phyloP scores from a whole-genome alignment of 2,113 vertebrate genomes.

The Xerus inauris region DNA sequence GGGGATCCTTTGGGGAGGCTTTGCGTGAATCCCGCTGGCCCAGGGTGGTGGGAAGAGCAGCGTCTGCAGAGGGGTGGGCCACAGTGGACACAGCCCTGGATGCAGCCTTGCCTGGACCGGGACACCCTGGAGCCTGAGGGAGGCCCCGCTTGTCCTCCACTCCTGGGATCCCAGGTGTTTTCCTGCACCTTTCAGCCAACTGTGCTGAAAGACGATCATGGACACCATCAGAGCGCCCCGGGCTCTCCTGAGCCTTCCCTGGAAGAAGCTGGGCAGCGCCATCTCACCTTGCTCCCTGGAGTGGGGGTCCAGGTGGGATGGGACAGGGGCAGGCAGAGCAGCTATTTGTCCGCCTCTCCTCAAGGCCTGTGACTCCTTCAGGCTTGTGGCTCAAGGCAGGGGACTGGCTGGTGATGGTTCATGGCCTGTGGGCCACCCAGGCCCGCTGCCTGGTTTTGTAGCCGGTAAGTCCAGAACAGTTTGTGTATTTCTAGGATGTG shows the following conservation, averaged over 20 bases:
- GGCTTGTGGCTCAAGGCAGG: neutral
- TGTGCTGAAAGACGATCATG: neutral
- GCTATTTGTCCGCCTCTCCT: accelerated
- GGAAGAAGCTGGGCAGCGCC: neutral
- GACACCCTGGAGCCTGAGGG: neutral
- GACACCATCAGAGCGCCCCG: no score
- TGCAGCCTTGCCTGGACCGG: neutral
- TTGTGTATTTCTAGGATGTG: neutral
- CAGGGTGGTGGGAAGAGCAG: accelerated
- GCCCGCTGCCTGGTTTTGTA: neutral
- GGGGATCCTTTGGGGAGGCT: neutral
- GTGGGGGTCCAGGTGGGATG: no score
- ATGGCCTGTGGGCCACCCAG: accelerated
- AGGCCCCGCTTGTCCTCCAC: no score
- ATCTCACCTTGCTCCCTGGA: neutral
- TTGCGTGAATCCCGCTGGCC: neutral
- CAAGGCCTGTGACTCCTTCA: no score
- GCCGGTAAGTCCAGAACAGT: neutral
- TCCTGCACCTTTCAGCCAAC: no score
- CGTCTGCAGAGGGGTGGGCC: neutral
- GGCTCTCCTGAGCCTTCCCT: accelerated
- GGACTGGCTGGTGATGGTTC: neutral
- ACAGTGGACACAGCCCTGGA: neutral
- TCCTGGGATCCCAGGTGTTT: no score
- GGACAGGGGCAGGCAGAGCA: neutral